These are phyloP conservation scores for Euwallacea fornicatus DNA, from an alignment of 1,140 invertebrate species.

Conservation along the genomic window DNA sequence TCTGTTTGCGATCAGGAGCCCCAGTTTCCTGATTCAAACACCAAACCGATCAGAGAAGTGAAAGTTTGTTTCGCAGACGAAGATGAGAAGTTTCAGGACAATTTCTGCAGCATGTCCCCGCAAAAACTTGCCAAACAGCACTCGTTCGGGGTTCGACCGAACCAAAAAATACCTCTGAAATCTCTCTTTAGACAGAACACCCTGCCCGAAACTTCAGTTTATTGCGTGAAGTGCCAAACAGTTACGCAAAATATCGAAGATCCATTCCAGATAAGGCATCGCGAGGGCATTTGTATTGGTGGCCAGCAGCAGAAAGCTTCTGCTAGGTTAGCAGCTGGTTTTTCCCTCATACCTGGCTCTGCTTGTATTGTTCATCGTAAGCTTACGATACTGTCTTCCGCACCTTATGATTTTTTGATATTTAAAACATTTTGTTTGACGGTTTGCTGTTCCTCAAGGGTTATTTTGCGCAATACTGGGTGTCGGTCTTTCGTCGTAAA, in stretches of 20 bases:
- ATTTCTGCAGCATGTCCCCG: constrained; percentile 13
- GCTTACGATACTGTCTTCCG: constrained; percentile 47
- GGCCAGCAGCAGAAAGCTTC: constrained; percentile 29
- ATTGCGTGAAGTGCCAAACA: not conserved
- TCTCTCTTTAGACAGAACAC: constrained; percentile 21
- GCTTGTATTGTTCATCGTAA: constrained; percentile 47
- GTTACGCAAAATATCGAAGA: constrained; percentile 5
- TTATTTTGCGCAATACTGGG: no score
- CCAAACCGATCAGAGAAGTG: not conserved
- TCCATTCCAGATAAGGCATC: constrained; percentile 5
- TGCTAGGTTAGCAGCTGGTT: constrained; percentile 47
- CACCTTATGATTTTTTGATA: constrained; percentile 35
- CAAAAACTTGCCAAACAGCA: constrained; percentile 20
- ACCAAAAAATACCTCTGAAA: constrained; percentile 22
- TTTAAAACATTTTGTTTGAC: not conserved
- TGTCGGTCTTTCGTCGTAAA: no score
- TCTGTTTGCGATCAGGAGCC: not conserved
- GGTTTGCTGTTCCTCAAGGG: no score
- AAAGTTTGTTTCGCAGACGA: constrained; percentile 19
- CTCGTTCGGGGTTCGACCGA: not conserved
- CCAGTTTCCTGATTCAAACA: not conserved
- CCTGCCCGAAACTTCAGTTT: constrained; percentile 6
- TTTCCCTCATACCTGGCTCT: constrained; percentile 38
- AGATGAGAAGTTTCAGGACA: constrained; percentile 20
- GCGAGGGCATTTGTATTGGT: constrained; percentile 14